Percentiles rank a stretch among this genome's conserved stretches.
Evolutionary conservation across 2,888 invertebrate species (phyloP).

Genomic region (Drosophila mettleri): DNA sequence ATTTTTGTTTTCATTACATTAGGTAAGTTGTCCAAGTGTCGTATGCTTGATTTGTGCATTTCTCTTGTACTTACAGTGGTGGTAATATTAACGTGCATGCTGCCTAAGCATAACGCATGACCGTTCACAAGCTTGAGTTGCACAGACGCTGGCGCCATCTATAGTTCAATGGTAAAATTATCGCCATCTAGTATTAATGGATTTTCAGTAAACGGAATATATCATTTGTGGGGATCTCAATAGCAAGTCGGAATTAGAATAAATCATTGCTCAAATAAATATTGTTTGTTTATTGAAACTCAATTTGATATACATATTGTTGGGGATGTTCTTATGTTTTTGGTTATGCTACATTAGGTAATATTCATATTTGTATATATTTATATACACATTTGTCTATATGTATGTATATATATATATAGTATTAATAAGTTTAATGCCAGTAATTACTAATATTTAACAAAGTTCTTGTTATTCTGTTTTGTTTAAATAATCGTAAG

Average conservation of each 20-base stretch:
- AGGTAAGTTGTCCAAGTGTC: constrained; percentile 18
- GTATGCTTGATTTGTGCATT: background rate
- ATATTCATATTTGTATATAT: constrained; percentile 49
- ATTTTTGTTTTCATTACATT: background rate
- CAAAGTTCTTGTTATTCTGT: constrained; percentile 29
- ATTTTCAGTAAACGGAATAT: background rate
- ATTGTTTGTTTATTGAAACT: constrained; percentile 76
- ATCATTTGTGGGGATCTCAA: background rate
- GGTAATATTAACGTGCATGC: background rate
- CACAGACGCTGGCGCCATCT: constrained; percentile 1
- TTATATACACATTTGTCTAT: constrained; percentile 41
- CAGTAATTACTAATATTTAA: constrained; percentile 52
- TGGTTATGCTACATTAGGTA: constrained; percentile 64
- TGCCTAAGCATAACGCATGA: background rate
- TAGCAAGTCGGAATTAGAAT: background rate
- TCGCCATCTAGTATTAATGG: background rate
- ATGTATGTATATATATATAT: constrained; percentile 36
- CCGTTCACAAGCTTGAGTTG: background rate
- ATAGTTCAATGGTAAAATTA: background rate
- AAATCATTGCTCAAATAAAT: constrained; percentile 60
- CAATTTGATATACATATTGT: constrained; percentile 75
- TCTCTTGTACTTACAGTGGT: background rate
- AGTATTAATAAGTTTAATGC: constrained; percentile 39
- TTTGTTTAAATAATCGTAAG: constrained; percentile 32
- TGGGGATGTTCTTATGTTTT: constrained; percentile 33